These are phyloP conservation scores for Aphodius granarius DNA, from an alignment of 2,888 invertebrate species.

Conservation along the genomic window DNA sequence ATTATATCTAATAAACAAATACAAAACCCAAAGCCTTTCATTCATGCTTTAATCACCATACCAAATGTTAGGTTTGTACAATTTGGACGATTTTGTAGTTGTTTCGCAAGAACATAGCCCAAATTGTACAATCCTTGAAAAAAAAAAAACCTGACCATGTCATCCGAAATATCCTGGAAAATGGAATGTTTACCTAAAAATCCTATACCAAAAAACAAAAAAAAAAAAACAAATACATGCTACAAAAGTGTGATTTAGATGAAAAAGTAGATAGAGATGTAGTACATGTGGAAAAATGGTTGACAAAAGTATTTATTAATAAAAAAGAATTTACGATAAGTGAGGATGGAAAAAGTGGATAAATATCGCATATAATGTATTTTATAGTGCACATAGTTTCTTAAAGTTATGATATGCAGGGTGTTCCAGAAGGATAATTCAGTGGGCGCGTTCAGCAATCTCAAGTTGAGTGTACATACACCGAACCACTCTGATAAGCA, in stretches of 20 bases:
- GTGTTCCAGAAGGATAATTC: too few species aligned
- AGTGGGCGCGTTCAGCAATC: too few species aligned
- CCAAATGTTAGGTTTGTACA: neutral
- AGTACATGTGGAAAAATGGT: neutral
- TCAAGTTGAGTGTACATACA: too few species aligned
- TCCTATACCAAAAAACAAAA: neutral
- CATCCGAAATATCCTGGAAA: neutral
- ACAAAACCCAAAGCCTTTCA: neutral
- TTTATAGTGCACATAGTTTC: conserved; percentile 1
- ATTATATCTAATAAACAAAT: neutral
- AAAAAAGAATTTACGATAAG: neutral
- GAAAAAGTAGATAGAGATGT: neutral
- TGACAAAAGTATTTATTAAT: neutral
- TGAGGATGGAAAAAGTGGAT: neutral
- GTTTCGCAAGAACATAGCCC: neutral
- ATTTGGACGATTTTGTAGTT: neutral
- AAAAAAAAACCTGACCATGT: neutral
- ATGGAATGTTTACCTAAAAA: neutral
- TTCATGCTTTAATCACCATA: neutral
- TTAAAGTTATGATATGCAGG: neutral
- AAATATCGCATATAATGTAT: neutral
- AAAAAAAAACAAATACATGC: neutral
- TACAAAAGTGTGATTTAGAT: neutral
- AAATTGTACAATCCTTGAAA: neutral
- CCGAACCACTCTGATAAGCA: too few species aligned